A percentile compares a stretch with the other conserved stretches of the same genome.
Conservation (phyloP, 2,797 vertebrate genomes). For the Falco cherrug region DNA sequence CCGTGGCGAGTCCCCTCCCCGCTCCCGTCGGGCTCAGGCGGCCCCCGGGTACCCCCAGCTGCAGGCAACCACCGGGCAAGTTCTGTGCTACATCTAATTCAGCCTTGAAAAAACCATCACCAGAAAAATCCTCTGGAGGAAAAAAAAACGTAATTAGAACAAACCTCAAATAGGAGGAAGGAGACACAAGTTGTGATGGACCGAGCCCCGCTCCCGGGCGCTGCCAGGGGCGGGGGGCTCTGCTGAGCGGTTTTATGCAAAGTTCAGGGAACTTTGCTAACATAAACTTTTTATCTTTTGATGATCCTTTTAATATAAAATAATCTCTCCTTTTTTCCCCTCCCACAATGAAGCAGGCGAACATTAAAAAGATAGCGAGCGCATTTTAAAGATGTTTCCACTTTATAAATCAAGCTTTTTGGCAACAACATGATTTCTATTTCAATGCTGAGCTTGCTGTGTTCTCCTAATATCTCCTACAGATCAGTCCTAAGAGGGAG, state of each 20-base stretch:
- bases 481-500: slow-evolving; percentile 68
- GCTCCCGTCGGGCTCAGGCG: neutral
- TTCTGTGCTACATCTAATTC: fast-evolving
- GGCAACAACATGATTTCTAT: slow-evolving; percentile 70
- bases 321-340: slow-evolving; percentile 24
- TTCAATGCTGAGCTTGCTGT: slow-evolving; percentile 42
- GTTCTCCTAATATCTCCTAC: slow-evolving; percentile 60
- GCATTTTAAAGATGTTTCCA: slow-evolving; percentile 85
- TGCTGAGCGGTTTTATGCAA: neutral
- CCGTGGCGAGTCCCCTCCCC: neutral
- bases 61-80: neutral
- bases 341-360: slow-evolving; percentile 66
- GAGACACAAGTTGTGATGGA: slow-evolving; percentile 11
- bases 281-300: slow-evolving; percentile 67
- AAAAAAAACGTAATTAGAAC: neutral
- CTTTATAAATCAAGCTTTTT: slow-evolving; percentile 82
- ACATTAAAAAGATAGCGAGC: slow-evolving; percentile 70
- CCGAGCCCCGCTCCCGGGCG: neutral
- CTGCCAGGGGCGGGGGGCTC: neutral
- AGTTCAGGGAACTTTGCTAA: slow-evolving; percentile 65
- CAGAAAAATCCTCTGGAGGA: neutral
- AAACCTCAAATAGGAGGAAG: neutral
- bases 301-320: slow-evolving; percentile 73
- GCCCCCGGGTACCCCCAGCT: neutral
- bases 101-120: neutral